Percentiles rank a stretch among this genome's conserved stretches.
Evolutionary conservation across 53 echinoderm and acorn worm genomes (phyloP).

Genomic region (Hippasteria phrygiana): DNA sequence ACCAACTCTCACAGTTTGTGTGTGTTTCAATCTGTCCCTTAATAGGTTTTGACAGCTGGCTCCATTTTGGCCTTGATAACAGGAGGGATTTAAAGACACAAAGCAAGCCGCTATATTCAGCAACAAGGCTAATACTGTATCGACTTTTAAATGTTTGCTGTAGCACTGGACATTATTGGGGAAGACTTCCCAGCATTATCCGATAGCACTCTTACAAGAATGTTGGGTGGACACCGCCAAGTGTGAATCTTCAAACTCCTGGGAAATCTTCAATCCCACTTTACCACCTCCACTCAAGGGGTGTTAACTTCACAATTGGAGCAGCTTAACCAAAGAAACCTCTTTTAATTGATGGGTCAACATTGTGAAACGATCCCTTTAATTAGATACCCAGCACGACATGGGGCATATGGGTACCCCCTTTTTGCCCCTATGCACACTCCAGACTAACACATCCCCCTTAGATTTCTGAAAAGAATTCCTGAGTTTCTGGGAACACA

Average conservation of each 20-base stretch:
- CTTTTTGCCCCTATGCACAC: no score
- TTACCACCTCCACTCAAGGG: not conserved
- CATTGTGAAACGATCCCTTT: conserved; percentile 1
- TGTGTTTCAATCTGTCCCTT: not conserved
- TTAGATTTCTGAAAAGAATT: no score
- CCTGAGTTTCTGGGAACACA: no score
- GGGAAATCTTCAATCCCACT: not conserved
- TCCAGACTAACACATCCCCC: no score
- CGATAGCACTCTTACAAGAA: conserved; percentile 7
- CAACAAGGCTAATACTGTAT: not conserved
- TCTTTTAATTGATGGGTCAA: conserved; percentile 43
- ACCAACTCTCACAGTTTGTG: no score
- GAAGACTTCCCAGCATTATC: not conserved
- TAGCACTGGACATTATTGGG: not conserved
- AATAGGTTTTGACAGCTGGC: no score
- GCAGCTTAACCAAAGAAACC: not conserved
- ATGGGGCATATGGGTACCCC: no score
- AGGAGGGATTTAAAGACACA: not conserved
- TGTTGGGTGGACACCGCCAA: not conserved
- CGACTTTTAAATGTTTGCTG: not conserved
- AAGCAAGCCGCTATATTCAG: conserved; percentile 1
- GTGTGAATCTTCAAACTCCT: conserved; percentile 2
- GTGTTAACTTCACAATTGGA: conserved; percentile 32
- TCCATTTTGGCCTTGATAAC: no score
- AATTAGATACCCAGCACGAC: no score